A percentile compares a stretch with the other conserved stretches of the same genome.
Evolutionary conservation across 1,140 invertebrate species (phyloP).

Genomic region (Amphibalanus amphitrite): DNA sequence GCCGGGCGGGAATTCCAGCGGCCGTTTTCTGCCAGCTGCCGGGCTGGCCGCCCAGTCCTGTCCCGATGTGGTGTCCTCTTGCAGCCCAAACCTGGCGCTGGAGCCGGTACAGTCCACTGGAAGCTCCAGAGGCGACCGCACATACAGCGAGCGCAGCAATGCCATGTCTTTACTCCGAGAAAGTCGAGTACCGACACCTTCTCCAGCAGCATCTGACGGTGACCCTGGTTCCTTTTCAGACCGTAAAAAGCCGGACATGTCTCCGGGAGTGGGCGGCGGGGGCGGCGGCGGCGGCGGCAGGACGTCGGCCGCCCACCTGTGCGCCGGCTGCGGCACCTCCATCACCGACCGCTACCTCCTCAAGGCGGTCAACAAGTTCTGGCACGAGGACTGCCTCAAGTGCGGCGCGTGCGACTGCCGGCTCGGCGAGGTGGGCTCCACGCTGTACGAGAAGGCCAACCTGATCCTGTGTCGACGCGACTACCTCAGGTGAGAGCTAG

Average conservation of each 20-base stretch:
- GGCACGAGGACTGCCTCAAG: slow-evolving; percentile 89
- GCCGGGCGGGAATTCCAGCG: too few species aligned
- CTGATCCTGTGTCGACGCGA: slow-evolving; percentile 82
- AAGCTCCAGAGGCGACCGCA: too few species aligned
- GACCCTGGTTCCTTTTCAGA: neutral
- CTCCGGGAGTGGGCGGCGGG: slow-evolving; percentile 69
- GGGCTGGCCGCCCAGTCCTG: too few species aligned
- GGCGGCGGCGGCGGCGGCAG: slow-evolving; percentile 54
- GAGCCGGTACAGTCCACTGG: too few species aligned
- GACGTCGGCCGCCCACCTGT: slow-evolving; percentile 20
- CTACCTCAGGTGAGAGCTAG: slow-evolving; percentile 63
- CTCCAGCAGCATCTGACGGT: too few species aligned
- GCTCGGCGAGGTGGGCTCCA: slow-evolving; percentile 77
- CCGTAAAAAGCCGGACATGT: neutral
- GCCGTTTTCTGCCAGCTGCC: too few species aligned
- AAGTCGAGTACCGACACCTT: too few species aligned
- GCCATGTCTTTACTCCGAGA: too few species aligned
- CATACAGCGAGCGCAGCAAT: too few species aligned
- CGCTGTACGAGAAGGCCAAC: slow-evolving; percentile 79
- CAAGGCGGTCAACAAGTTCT: slow-evolving; percentile 44
- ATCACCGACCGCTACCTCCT: slow-evolving; percentile 29
- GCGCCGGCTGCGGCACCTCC: slow-evolving; percentile 32
- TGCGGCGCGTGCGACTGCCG: slow-evolving; percentile 84
- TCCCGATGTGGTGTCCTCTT: too few species aligned
- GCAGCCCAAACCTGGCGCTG: too few species aligned